Evolutionary conservation across 2,113 vertebrate genomes (phyloP), one percentile per base, ranked within the genome.

Genomic region (Alexandromys fortis): DNA sequence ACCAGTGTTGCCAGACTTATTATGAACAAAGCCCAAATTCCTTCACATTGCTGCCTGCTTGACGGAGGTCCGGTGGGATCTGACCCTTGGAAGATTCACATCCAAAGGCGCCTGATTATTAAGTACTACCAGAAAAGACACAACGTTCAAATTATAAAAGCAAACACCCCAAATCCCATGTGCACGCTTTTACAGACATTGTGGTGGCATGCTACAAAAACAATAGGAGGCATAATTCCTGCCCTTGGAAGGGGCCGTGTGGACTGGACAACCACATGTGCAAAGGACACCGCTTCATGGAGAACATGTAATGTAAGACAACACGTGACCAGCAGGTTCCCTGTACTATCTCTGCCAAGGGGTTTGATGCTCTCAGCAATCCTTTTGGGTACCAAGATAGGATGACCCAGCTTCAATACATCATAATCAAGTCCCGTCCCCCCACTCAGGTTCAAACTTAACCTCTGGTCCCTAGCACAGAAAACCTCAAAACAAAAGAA

Each of bases 1-100:
- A 47, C 79, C 76, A 94, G 75, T 55, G 67, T 85, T 94, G 90
- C 95, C 96, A 97, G 75, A 52, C 42, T 65, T 96, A 90, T 96
- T 76, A 89, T 63, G 88, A 97, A 93, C 90, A 96, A 94, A 97
- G 55, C 19, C 0, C 68, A 90, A 87, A 65, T 90, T 93, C 90
- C 90, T 86, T 96, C 87, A 94, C 92, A 93, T 96, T 96, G 76
- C 76, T 85, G 94, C 73, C 88, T 92, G 94, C 83, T 30, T 91
- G 93, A 93, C 86, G 78, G 68, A 93, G 91, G 67, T 83, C 78
- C 85, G 86, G 67, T 92, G 89, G 49, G 93, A 96, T 94, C 72
- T 19, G 4, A 85, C 49, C 42, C 35, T 92, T 68, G n/a, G 68
- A 96, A 21, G 82, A 96, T 42, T 97, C 91, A 83, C 47, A 78